Percentiles rank a stretch among this genome's conserved stretches.
phyloP scores from a whole-genome alignment of 2,797 vertebrate genomes.

The Girardinus metallicus region DNA sequence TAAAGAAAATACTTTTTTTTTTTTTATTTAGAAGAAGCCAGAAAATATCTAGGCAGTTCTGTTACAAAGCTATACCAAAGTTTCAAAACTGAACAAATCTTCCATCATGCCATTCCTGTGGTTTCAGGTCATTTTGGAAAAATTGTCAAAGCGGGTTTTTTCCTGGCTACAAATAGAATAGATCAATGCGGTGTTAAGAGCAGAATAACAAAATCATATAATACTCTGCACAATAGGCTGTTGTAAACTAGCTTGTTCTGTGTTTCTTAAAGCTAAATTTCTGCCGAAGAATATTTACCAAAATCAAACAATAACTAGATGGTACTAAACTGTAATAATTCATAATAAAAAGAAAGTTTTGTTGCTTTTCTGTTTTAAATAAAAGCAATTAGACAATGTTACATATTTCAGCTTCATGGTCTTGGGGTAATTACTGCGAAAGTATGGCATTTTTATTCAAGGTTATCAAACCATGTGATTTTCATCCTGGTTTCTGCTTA shows the following conservation, averaged over 20 bases:
- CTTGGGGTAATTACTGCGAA: not conserved
- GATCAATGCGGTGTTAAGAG: not conserved
- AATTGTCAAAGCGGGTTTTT: not conserved
- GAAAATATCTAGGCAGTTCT: constrained; percentile 4
- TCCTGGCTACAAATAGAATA: not conserved
- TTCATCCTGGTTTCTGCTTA: not conserved
- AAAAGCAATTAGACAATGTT: not conserved
- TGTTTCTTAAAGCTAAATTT: not conserved
- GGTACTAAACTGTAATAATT: not conserved
- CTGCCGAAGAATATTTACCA: not conserved
- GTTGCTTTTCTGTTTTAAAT: not conserved
- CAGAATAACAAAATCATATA: not conserved
- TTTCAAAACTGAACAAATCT: not conserved
- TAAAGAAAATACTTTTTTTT: constrained; percentile 19
- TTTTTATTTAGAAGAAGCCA: constrained; percentile 11
- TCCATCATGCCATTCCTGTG: not conserved
- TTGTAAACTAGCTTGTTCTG: not conserved
- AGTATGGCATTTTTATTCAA: not conserved
- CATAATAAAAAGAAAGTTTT: not conserved
- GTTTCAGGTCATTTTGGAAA: not conserved
- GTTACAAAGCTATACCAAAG: not conserved
- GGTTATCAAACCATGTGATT: not conserved
- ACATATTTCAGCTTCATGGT: not conserved
- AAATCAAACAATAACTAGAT: not conserved
- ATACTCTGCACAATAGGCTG: not conserved